Evolutionary conservation across 2,113 vertebrate genomes (phyloP).

Genomic region (Merops nubicus): DNA sequence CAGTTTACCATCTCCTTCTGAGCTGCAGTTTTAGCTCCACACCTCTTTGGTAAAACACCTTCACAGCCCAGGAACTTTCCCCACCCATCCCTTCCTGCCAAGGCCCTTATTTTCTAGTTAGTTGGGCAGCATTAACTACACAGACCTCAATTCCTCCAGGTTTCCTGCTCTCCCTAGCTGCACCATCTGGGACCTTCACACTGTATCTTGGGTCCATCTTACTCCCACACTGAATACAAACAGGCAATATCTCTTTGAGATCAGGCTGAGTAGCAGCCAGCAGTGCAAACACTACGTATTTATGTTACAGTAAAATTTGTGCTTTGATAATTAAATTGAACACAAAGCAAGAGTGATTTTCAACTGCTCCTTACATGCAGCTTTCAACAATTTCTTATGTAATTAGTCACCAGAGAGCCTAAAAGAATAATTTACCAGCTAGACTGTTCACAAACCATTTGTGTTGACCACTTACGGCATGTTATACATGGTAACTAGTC

Average conservation of each 20-base stretch:
- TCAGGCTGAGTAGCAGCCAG: neutral
- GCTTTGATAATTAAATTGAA: neutral
- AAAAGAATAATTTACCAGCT: neutral
- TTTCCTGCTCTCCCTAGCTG: neutral
- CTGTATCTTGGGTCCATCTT: neutral
- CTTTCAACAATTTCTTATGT: neutral
- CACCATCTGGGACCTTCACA: neutral
- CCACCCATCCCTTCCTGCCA: neutral
- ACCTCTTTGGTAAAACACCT: neutral
- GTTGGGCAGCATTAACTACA: neutral
- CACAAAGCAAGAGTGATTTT: neutral
- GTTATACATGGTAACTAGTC: neutral
- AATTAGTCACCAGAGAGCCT: neutral
- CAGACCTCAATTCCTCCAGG: neutral
- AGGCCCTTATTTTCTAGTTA: neutral
- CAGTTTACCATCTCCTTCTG: neutral
- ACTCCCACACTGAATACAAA: neutral
- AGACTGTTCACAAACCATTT: neutral
- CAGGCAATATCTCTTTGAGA: neutral
- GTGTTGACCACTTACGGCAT: neutral
- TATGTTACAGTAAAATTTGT: neutral
- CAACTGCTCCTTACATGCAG: neutral
- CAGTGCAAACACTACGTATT: fast-evolving
- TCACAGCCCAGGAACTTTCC: neutral
- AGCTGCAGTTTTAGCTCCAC: neutral